Evolutionary conservation across 2,113 vertebrate species (phyloP), one percentile per base, ranked within the genome.

Genomic region (Tupaia chinensis): DNA sequence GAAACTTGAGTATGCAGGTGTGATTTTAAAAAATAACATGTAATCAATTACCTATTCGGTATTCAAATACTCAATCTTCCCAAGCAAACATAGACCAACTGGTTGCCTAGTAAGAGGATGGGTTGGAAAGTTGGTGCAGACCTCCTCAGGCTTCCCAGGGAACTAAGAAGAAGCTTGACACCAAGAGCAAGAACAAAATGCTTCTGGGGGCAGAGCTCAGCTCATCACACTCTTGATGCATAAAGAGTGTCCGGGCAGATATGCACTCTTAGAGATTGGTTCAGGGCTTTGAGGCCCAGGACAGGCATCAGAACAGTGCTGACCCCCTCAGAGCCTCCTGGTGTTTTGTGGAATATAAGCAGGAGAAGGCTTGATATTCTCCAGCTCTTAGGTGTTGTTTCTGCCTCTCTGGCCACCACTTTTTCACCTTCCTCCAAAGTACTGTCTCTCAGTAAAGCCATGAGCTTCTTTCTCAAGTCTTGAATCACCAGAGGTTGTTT

Each of bases 401-500:
- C 65, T 78, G 68, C 23, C 22, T 60, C 14, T 73, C 68, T 56
- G 22, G 22, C 34, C 34, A 80, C n/a, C 58, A 61, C 6, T 9
- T 76, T 17, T 19, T 58, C 25, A 68, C 72, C 60, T 81, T 85
- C 20, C n/a, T 53, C 23, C 5, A 11, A 58, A 61, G 61, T 29
- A 66, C 10, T 20, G 23, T n/a, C 69, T 78, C 78, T 82, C 29
- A 61, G 44, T 10, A 78, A 96, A 97, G 63, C 27, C 68, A 66
- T 66, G 27, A 76, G 68, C 44, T 82, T 79, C 84, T 92, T 85
- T 81, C 80, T 54, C 60, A 92, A 93, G 76, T 94, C 86, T 95
- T 74, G 73, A 95, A 76, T 95, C 93, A 94, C 78, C 84, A 73
- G n/a, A 92, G 96, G 81, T 95, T 97, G 95, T 97, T 97, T 97